phyloP scores from a whole-genome alignment of 2,797 vertebrate species.

The Prionace glauca region DNA sequence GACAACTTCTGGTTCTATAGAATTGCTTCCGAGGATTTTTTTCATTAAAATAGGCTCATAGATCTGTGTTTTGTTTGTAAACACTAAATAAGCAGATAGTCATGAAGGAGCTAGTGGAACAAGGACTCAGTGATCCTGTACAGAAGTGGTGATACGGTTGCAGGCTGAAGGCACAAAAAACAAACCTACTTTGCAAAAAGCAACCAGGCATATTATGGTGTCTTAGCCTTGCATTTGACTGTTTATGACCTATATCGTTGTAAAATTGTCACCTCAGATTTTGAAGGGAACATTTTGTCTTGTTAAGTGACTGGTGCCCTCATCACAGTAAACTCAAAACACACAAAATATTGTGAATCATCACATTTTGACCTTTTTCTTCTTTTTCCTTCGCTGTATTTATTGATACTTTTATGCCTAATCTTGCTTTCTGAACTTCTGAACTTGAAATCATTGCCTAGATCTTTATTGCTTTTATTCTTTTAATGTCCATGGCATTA shows the following conservation, averaged over 20 bases:
- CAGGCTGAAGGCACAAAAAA: conserved; percentile 48
- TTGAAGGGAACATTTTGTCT: conserved; percentile 43
- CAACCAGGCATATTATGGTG: conserved; percentile 60
- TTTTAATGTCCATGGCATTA: conserved; percentile 50
- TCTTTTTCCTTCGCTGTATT: conserved; percentile 42
- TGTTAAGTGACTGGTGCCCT: conserved; percentile 45
- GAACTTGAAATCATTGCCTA: conserved; percentile 57
- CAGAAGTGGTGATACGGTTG: conserved; percentile 58
- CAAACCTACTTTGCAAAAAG: conserved; percentile 45
- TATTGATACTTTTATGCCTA: conserved; percentile 47
- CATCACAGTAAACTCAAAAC: conserved; percentile 47
- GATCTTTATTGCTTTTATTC: conserved; percentile 48
- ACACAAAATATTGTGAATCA: conserved; percentile 42
- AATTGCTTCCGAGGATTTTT: background rate
- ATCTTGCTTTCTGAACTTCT: conserved; percentile 54
- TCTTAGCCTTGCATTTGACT: conserved; percentile 47
- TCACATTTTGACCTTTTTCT: conserved; percentile 41
- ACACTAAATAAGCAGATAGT: background rate
- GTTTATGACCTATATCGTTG: conserved; percentile 51
- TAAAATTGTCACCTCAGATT: conserved; percentile 52
- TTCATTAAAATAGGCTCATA: background rate
- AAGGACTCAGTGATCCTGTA: background rate
- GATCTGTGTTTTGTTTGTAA: background rate
- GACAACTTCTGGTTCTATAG: background rate
- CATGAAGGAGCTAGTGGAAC: background rate